Conservation (phyloP, 2,113 vertebrate genomes). For the Archocentrus centrarchus region DNA sequence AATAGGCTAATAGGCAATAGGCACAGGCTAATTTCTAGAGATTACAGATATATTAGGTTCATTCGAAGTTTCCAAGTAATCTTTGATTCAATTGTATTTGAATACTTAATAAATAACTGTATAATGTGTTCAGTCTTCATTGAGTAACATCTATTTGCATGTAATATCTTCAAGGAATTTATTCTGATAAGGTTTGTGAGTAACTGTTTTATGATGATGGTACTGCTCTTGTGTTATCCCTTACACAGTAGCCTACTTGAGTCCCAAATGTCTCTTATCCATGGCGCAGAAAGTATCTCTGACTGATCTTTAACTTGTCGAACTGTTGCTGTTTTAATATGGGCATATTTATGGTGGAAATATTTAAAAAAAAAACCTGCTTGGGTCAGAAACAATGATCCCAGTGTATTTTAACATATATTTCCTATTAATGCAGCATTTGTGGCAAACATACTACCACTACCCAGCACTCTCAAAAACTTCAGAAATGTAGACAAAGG, state of each 20-base stretch:
- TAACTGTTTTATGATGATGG: background rate
- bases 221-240: background rate
- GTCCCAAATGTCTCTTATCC: too few relatives aligned
- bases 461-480: background rate
- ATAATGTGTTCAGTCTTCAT: conserved; percentile 37
- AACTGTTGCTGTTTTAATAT: too few relatives aligned
- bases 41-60: conserved; percentile 83
- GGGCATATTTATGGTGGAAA: too few relatives aligned
- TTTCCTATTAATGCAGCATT: too few relatives aligned
- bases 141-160: conserved; percentile 56
- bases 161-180: conserved; percentile 24
- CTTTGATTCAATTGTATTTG: conserved; percentile 80
- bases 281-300: too few relatives aligned
- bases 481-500: too few relatives aligned
- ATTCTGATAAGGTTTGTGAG: conserved; percentile 3
- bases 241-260: background rate
- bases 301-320: too few relatives aligned
- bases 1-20: conserved; percentile 78
- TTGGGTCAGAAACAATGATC: too few relatives aligned
- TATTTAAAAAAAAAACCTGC: too few relatives aligned
- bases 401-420: too few relatives aligned
- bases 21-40: conserved; percentile 84
- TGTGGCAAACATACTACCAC: background rate
- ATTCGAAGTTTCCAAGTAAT: conserved; percentile 81
- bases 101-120: conserved; percentile 66